Percentiles rank a stretch among this genome's conserved stretches.
phyloP scores from a whole-genome alignment of 2,113 vertebrate genomes.

The Terrapene triunguis region DNA sequence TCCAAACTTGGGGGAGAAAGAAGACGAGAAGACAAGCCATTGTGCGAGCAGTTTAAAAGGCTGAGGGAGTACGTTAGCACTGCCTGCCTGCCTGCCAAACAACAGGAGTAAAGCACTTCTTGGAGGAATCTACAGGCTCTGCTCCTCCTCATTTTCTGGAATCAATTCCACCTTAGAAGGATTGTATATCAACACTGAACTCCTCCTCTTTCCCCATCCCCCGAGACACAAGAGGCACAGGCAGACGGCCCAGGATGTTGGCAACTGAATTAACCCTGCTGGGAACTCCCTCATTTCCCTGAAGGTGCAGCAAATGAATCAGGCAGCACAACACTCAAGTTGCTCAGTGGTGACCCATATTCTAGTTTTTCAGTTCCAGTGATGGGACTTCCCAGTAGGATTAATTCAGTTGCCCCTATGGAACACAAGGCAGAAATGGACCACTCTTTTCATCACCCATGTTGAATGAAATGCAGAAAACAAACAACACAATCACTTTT shows the following conservation, averaged over 20 bases:
- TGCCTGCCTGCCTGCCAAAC: too few species aligned
- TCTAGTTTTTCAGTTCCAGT: neutral
- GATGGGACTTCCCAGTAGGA: neutral
- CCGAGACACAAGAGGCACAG: accelerated
- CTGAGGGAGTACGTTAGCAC: neutral
- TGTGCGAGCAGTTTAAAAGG: neutral
- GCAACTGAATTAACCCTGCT: neutral
- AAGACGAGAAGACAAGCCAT: neutral
- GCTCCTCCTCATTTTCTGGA: neutral
- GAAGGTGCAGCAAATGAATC: neutral
- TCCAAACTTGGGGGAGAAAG: neutral
- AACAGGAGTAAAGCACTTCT: neutral
- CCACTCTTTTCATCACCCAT: neutral
- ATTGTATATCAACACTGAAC: accelerated
- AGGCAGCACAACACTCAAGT: neutral
- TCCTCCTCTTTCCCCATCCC: neutral
- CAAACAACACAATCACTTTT: neutral
- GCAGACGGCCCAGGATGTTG: accelerated
- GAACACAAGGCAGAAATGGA: neutral
- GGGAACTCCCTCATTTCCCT: neutral
- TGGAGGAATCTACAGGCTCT: too few species aligned
- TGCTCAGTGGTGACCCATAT: neutral
- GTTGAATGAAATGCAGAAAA: neutral
- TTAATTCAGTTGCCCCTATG: neutral
- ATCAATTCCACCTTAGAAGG: neutral